These are phyloP conservation scores for Ecliptopera silaceata DNA, from an alignment of 2,888 invertebrate genomes.

Conservation along the genomic window DNA sequence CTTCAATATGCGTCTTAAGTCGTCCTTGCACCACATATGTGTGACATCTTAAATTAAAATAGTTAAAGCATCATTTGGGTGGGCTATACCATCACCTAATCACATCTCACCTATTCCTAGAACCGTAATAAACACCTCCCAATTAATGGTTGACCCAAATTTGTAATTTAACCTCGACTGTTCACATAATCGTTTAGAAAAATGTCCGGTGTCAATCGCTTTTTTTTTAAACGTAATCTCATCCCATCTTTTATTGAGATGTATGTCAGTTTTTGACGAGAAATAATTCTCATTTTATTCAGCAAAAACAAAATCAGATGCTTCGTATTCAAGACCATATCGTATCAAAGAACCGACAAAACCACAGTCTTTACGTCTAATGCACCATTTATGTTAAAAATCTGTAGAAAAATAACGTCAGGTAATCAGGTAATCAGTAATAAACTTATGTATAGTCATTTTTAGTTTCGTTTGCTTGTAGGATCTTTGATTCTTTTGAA, in stretches of 20 bases:
- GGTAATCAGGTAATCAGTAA: too few relatives aligned
- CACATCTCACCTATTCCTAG: slow-evolving; percentile 11
- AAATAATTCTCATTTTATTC: background rate
- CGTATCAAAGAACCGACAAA: slow-evolving; percentile 13
- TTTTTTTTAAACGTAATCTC: too few relatives aligned
- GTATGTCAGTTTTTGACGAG: too few relatives aligned
- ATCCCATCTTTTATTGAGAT: too few relatives aligned
- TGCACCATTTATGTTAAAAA: slow-evolving; percentile 12
- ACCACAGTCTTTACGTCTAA: slow-evolving; percentile 9
- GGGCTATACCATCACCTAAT: background rate
- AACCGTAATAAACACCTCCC: slow-evolving; percentile 18
- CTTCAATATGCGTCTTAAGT: too few relatives aligned
- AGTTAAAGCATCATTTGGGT: background rate
- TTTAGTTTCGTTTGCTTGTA: too few relatives aligned
- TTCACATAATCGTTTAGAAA: slow-evolving; percentile 19
- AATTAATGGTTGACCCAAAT: slow-evolving; percentile 18
- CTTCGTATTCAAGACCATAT: slow-evolving; percentile 7
- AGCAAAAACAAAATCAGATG: background rate
- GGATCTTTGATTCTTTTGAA: too few relatives aligned
- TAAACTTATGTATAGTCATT: too few relatives aligned
- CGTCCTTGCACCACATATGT: too few relatives aligned
- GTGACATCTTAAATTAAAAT: too few relatives aligned
- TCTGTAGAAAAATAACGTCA: too few relatives aligned
- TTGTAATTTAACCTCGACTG: slow-evolving; percentile 13
- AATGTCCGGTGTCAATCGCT: slow-evolving; percentile 25